Base-by-base conservation (phyloP, 2,888 invertebrate genomes). In the Caenorhabditis sp. region DNA sequence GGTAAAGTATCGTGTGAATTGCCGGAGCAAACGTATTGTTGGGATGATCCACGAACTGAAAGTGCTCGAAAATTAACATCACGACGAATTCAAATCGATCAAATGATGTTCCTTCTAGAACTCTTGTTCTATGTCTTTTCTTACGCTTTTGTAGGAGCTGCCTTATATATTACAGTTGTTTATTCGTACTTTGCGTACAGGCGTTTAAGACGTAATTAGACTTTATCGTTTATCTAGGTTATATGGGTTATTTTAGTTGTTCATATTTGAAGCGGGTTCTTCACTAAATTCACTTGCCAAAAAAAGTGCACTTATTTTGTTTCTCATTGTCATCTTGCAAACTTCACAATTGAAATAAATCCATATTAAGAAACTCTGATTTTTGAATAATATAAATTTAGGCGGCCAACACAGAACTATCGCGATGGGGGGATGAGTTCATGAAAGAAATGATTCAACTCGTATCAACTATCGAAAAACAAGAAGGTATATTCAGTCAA, bases 401-500 rank as follows among this genome's bases (percentile, higher is more conserved):
- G 94, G 97, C 97, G 2, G 92, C 92, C 86, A 92, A 93, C 12
- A 90, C 93, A 0, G 92, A 93, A 81, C 93, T 95, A 87, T 96
- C 94, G 0, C 93, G 95, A 83, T 94, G 95, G 89, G 97, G 97
- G 0, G 90, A 95, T 43, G 91, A 93, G 17, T 97, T 97, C 88
- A 96, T 97, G 95, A 93, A 94, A 86, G 97, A 97, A 89, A 95
- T 97, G 94, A 92, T 95, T 0, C 94, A 95, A 87, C 90, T 95
- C 79, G 94, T 94, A 62, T 93, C 93, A 81, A 89, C 92, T 72
- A 79, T 76, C 26, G 76, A 75, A 53, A 66, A 59, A 21, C 60
- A 76, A 54, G 49, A 23, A 3, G 62, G 77, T 77, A 26, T n/a
- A n/a, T n/a, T n/a, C n/a, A n/a, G n/a, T n/a, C n/a, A 62, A 62